A percentile compares a stretch with the other conserved stretches of the same genome.
Evolutionary conservation across 2,888 invertebrate species (phyloP).

Genomic region (Acrocera orbiculus): DNA sequence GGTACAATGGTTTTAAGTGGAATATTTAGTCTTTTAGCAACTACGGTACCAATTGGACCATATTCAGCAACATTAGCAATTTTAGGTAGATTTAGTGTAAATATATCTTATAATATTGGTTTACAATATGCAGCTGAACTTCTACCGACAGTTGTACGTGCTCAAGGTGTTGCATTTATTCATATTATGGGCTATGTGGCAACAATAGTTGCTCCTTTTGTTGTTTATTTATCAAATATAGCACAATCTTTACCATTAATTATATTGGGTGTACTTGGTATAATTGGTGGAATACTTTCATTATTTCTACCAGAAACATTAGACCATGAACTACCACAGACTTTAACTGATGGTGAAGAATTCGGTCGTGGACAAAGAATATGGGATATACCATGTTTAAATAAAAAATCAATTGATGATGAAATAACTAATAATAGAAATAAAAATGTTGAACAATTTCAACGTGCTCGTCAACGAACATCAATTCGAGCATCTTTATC

Average conservation of each 20-base stretch:
- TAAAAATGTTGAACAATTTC: constrained; percentile 9
- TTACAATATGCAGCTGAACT: constrained; percentile 79
- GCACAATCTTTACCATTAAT: constrained; percentile 56
- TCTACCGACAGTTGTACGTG: constrained; percentile 70
- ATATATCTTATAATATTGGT: constrained; percentile 79
- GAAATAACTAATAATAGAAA: constrained; percentile 17
- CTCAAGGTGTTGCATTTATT: constrained; percentile 70
- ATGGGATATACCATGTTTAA: constrained; percentile 64
- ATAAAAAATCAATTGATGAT: constrained; percentile 37
- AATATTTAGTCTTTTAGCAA: constrained; percentile 60
- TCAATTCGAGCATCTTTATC: constrained; percentile 40
- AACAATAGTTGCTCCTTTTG: constrained; percentile 65
- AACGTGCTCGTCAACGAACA: constrained; percentile 27
- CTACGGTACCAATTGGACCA: constrained; percentile 52
- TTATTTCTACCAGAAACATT: constrained; percentile 72
- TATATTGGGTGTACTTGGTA: constrained; percentile 58
- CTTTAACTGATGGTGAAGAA: constrained; percentile 68
- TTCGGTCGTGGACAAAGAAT: constrained; percentile 65
- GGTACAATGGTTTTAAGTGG: constrained; percentile 68
- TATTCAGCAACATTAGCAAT: constrained; percentile 64
- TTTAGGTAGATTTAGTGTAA: constrained; percentile 66
- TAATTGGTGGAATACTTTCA: constrained; percentile 56
- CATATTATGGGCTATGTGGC: constrained; percentile 80
- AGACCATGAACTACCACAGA: constrained; percentile 71
- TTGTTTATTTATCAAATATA: constrained; percentile 62